phyloP scores from a whole-genome alignment of 2,113 vertebrate genomes.

The Cynopterus brachyotis region DNA sequence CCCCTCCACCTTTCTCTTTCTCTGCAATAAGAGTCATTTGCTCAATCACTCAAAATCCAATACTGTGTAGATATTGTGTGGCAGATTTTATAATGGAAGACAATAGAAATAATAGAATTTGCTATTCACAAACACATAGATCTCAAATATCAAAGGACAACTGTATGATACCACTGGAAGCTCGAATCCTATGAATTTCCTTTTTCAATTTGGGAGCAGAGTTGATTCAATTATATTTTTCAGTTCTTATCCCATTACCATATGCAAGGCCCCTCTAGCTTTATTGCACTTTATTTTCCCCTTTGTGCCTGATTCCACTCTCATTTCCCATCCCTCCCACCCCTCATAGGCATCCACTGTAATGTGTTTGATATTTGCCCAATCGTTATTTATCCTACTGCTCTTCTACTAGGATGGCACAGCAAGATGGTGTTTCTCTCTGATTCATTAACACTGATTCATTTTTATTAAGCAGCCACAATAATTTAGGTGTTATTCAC shows the following conservation, averaged over 20 bases:
- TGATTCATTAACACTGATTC: neutral
- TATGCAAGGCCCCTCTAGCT: neutral
- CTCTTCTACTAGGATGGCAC: neutral
- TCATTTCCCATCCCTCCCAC: rapidly evolving
- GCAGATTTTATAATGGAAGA: neutral
- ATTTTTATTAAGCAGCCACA: neutral
- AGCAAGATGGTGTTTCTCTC: neutral
- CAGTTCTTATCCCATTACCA: neutral
- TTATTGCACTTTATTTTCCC: neutral
- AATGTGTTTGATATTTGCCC: neutral
- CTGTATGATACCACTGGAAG: neutral
- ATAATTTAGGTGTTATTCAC: neutral
- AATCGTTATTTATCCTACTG: neutral
- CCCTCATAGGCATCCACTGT: neutral
- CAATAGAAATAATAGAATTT: neutral
- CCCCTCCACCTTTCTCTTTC: neutral
- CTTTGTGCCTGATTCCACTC: neutral
- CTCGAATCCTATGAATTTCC: neutral
- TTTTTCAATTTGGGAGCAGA: neutral
- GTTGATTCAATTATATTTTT: neutral
- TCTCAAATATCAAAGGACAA: constrained; percentile 7
- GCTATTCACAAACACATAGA: neutral
- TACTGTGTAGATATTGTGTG: neutral
- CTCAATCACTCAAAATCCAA: neutral
- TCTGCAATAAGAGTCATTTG: neutral